Percentiles rank a stretch among this genome's conserved stretches.
Evolutionary conservation across 2,797 vertebrate genomes (phyloP).

Genomic region (Chrosomus eos): DNA sequence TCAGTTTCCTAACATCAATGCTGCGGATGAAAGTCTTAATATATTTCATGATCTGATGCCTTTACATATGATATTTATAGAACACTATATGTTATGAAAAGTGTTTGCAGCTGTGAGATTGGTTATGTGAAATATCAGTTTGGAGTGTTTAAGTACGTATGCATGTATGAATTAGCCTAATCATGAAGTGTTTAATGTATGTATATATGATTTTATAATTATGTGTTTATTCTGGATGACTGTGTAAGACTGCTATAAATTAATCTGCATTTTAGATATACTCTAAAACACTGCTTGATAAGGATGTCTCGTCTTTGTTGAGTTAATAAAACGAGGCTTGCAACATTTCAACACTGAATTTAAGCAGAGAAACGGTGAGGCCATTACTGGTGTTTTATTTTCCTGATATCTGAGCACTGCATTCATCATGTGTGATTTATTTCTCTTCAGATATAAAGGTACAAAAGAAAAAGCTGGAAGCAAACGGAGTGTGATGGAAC

Average conservation of each 20-base stretch:
- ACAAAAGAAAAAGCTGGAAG: background rate
- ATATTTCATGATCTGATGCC: background rate
- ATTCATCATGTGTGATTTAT: background rate
- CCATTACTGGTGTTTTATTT: background rate
- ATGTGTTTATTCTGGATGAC: background rate
- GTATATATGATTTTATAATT: background rate
- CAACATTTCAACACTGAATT: background rate
- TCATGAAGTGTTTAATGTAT: slow-evolving; percentile 7
- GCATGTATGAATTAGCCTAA: background rate
- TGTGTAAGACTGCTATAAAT: background rate
- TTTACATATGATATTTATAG: slow-evolving; percentile 26
- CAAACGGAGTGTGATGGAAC: background rate
- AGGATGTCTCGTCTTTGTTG: background rate
- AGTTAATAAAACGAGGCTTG: background rate
- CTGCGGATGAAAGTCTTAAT: background rate
- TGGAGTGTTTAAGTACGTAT: background rate
- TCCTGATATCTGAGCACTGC: background rate
- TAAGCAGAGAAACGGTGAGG: background rate
- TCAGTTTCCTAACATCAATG: slow-evolving; percentile 15
- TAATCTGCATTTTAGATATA: background rate
- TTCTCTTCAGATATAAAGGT: background rate
- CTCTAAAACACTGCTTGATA: background rate
- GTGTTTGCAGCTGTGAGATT: slow-evolving; percentile 21
- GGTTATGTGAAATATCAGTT: background rate
- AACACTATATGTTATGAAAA: slow-evolving; percentile 7